These are phyloP conservation scores for Esperia sulphurella DNA, from an alignment of 2,888 invertebrate genomes.

Conservation along the genomic window DNA sequence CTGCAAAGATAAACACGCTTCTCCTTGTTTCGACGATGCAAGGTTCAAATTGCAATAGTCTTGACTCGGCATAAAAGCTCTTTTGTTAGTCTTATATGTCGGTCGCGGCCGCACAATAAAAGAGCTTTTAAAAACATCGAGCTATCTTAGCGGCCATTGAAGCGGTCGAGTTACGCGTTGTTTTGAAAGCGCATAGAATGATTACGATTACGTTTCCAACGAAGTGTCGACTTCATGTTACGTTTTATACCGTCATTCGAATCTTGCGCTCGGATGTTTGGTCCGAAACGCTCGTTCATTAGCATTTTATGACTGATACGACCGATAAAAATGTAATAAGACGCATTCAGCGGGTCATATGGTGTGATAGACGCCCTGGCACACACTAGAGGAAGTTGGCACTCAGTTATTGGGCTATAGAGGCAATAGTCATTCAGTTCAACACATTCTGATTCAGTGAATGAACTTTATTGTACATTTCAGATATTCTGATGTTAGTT, in stretches of 20 bases:
- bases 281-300: conserved; percentile 75
- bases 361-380: conserved; percentile 64
- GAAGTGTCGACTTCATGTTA: conserved; percentile 76
- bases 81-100: conserved; percentile 3
- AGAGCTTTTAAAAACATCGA: conserved; percentile 73
- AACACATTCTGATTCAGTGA: conserved; percentile 58
- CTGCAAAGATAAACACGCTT: conserved; percentile 1
- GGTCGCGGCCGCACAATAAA: conserved; percentile 49
- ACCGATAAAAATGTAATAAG: conserved; percentile 78
- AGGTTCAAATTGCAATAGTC: conserved; percentile 14
- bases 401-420: conserved; percentile 57
- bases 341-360: conserved; percentile 72
- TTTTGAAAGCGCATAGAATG: conserved; percentile 73
- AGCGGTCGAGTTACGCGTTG: conserved; percentile 69
- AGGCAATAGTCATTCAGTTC: conserved; percentile 39
- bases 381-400: conserved; percentile 56
- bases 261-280: conserved; percentile 78
- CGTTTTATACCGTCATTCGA: conserved; percentile 77
- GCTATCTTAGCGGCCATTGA: conserved; percentile 61
- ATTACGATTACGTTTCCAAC: conserved; percentile 72
- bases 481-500: conserved; percentile 42
- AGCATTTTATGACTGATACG: conserved; percentile 79
- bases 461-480: conserved; percentile 52
- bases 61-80: background rate
- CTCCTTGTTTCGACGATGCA: conserved; percentile 6